Conservation (phyloP, 2,113 vertebrate genomes). For the Catharus fuscescens region DNA sequence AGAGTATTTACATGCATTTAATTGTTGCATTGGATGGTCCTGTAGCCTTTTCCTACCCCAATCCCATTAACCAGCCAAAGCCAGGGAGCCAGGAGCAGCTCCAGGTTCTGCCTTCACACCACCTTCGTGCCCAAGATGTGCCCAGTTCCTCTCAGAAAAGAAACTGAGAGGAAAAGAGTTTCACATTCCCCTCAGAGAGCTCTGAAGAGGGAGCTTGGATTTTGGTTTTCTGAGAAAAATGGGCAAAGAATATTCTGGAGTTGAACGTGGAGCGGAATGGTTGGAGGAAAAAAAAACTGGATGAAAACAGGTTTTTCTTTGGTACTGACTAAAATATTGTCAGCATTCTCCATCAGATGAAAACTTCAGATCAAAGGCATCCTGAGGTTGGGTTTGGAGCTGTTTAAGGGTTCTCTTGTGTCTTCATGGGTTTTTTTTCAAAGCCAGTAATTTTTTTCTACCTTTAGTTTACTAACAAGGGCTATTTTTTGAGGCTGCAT, state of each 20-base stretch:
- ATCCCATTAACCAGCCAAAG: neutral
- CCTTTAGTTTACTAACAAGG: slow-evolving; percentile 45
- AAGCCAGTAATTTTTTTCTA: neutral
- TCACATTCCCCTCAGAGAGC: neutral
- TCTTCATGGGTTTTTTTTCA: neutral
- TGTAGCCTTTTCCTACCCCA: neutral
- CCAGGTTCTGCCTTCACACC: neutral
- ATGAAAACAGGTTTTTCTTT: neutral
- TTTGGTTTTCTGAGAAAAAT: neutral
- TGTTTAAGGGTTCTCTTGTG: neutral
- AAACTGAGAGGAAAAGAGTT: neutral
- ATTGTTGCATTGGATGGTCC: neutral
- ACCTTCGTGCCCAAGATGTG: neutral
- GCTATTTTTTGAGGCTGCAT: slow-evolving; percentile 48
- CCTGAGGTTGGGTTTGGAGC: neutral
- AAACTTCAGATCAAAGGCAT: neutral
- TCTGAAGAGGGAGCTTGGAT: neutral
- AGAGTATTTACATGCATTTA: slow-evolving; percentile 5
- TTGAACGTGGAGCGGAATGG: neutral
- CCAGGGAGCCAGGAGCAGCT: neutral
- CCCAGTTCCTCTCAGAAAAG: neutral
- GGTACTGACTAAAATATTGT: neutral
- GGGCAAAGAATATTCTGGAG: neutral
- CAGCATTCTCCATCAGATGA: neutral
- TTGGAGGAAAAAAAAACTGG: neutral